These are phyloP conservation scores for Recurvirostra avosetta DNA, from an alignment of 2,113 vertebrate genomes.

Conservation along the genomic window DNA sequence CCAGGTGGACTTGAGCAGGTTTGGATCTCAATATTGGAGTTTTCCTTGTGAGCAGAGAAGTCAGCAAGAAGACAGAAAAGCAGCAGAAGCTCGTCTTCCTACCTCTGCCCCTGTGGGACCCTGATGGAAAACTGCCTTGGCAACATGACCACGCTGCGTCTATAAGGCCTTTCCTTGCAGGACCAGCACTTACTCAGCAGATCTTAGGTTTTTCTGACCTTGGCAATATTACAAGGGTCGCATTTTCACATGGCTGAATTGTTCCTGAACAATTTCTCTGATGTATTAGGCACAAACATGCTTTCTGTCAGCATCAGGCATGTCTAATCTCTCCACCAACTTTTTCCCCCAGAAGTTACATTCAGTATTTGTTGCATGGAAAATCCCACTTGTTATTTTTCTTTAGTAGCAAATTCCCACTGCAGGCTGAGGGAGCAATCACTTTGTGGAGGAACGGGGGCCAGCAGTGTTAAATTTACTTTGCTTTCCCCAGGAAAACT, in stretches of 20 bases:
- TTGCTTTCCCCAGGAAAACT: background rate
- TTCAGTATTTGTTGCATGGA: background rate
- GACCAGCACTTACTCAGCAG: background rate
- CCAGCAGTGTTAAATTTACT: background rate
- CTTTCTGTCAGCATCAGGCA: background rate
- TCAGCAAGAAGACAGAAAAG: background rate
- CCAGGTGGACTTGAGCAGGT: background rate
- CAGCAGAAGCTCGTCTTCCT: background rate
- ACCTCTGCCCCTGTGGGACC: background rate
- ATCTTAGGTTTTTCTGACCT: slow-evolving; percentile 11
- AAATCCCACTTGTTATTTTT: background rate
- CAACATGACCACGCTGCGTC: background rate
- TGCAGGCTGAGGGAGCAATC: background rate
- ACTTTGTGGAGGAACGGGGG: background rate
- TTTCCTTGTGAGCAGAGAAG: background rate
- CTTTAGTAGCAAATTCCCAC: background rate
- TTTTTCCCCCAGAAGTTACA: background rate
- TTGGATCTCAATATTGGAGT: background rate
- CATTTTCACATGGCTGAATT: slow-evolving; percentile 6
- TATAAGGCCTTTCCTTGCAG: background rate
- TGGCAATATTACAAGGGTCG: background rate
- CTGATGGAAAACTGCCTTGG: background rate
- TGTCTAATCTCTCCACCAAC: background rate
- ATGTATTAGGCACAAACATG: slow-evolving; percentile 6
- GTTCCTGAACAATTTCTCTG: background rate